Base-by-base conservation (phyloP, 1,140 invertebrate genomes). In the Pseudomyrmex dendroicus region DNA sequence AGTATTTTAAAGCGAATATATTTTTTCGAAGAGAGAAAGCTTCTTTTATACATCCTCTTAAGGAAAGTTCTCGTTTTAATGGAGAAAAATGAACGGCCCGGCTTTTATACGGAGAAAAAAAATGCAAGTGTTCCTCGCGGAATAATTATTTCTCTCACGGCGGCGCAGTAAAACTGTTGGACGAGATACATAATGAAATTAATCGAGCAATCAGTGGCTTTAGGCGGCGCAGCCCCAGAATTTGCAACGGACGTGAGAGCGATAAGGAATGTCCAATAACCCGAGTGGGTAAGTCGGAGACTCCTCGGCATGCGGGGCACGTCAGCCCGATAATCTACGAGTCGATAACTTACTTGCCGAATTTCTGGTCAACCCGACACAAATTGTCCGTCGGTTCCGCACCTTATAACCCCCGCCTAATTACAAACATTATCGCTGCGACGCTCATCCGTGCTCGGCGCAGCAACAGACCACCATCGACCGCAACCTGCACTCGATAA, bases 301-400 rank as follows among this genome's bases (percentile, higher is more conserved):
- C 73, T 63, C 64, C 85, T 89, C 68, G 88, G 83, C 89, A 90
- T 88, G 88, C 88, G 73, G 83, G 74, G 74, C 86, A 86, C 88
- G 86, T 91, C 70, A 85, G 66, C 50, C 73, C 84, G 90, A 91
- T 91, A 90, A 91, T 91, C 90, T 91, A 87, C 82, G 90, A 90
- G 84, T 90, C 90, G 89, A 91, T 91, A 91, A 91, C 90, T 91
- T 91, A 91, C 90, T 91, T 73, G 76, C 84, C 86, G 89, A 91
- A 91, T 91, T 84, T 87, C 87, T 90, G 84, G 80, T 80, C 85
- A 78, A 83, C 82, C 57, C 15, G 54, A 62, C 59, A 72, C 46
- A 76, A 84, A 84, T 61, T 72, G 57, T 74, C 25, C 13, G 46
- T 61, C 22, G 20, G 35, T 20, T 57, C 66, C 35, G 50, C 22